Conservation (phyloP, 2,888 invertebrate genomes). For the Neoascia interrupta region DNA sequence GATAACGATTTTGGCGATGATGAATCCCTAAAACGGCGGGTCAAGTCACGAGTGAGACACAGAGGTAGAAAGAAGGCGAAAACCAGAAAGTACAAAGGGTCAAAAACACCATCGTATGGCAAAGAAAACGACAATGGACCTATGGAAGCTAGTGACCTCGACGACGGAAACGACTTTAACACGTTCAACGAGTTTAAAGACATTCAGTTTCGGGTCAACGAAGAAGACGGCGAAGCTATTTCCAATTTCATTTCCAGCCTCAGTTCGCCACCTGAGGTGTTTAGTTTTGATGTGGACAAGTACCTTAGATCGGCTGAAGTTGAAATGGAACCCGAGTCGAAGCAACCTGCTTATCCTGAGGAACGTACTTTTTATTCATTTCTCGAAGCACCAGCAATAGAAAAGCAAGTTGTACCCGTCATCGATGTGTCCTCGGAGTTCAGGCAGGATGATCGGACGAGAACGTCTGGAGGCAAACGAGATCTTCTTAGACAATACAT, state of each 20-base stretch:
- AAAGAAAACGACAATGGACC: not conserved
- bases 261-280: constrained; percentile 70
- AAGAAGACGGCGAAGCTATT: constrained; percentile 69
- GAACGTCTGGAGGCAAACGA: constrained; percentile 37
- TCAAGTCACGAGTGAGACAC: constrained; percentile 16
- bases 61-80: constrained; percentile 26
- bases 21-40: constrained; percentile 4
- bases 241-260: constrained; percentile 70
- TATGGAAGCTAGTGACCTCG: not conserved
- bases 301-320: constrained; percentile 52
- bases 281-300: constrained; percentile 71
- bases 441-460: not conserved
- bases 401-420: constrained; percentile 56
- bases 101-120: not conserved
- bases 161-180: constrained; percentile 19
- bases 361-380: constrained; percentile 68
- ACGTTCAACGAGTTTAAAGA: constrained; percentile 62
- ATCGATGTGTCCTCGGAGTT: constrained; percentile 20
- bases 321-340: constrained; percentile 15
- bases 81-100: constrained; percentile 11
- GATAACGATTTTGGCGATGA: constrained; percentile 8
- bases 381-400: constrained; percentile 45
- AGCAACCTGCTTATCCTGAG: constrained; percentile 24
- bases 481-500: constrained; percentile 69
- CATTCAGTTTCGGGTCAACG: constrained; percentile 67